phyloP scores from a whole-genome alignment of 1,140 invertebrate genomes.

The Neodiprion pinetum region DNA sequence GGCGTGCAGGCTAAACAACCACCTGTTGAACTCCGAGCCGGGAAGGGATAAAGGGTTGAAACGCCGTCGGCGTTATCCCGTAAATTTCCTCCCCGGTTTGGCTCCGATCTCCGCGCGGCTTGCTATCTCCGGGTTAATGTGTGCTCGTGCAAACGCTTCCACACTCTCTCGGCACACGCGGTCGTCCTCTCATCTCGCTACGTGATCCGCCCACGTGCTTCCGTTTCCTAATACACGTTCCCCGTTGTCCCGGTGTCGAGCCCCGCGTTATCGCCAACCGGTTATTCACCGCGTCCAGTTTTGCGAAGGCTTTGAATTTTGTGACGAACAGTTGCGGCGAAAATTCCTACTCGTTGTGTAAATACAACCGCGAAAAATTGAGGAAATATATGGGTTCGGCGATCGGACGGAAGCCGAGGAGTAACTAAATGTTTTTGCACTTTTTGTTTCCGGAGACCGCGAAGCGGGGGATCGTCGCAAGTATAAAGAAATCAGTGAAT shows the following conservation, averaged over 20 bases:
- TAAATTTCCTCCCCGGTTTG: conserved; percentile 52
- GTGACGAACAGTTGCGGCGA: neutral
- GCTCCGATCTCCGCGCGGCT: conserved; percentile 18
- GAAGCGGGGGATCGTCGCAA: neutral
- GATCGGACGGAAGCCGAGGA: neutral
- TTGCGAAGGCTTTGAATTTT: neutral
- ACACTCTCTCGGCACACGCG: neutral
- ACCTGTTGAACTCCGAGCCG: conserved; percentile 56
- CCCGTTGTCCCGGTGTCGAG: neutral
- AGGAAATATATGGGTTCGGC: neutral
- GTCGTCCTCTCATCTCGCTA: neutral
- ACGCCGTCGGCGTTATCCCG: conserved; percentile 53
- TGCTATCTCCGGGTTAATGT: conserved; percentile 14
- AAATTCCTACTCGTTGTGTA: neutral
- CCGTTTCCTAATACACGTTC: neutral
- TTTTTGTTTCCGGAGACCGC: neutral
- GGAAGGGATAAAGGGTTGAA: conserved; percentile 49
- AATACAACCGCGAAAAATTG: neutral
- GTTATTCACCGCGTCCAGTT: neutral
- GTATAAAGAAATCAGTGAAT: conserved; percentile 17
- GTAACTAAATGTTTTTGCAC: conserved; percentile 13
- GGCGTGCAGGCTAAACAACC: conserved; percentile 52
- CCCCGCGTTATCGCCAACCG: neutral
- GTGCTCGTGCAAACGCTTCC: neutral
- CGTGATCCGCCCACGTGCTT: conserved; percentile 12